phyloP scores from a whole-genome alignment of 2,888 invertebrate species.

The Pemphredon lugubris region DNA sequence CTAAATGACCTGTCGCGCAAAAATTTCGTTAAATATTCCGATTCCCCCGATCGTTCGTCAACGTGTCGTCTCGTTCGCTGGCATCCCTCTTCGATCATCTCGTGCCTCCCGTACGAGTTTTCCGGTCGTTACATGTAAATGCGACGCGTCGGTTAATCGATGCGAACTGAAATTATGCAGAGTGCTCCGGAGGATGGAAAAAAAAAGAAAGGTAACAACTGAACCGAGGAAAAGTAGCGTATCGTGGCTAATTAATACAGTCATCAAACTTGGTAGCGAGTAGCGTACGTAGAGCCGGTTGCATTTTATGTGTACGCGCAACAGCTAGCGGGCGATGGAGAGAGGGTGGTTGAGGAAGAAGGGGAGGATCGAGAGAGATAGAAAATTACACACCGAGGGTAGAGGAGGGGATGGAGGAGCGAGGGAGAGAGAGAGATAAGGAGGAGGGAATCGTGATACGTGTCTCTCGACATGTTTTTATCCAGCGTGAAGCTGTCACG shows the following conservation, averaged over 20 bases:
- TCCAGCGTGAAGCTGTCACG: slow-evolving; percentile 73
- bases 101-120: too few relatives aligned
- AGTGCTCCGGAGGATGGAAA: background rate
- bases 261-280: slow-evolving; percentile 37
- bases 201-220: slow-evolving; percentile 5
- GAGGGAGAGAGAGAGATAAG: slow-evolving; percentile 16
- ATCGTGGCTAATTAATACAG: slow-evolving; percentile 55
- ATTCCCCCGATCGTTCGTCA: too few relatives aligned
- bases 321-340: slow-evolving; percentile 7
- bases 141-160: background rate
- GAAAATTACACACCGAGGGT: background rate
- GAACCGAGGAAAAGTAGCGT: slow-evolving; percentile 29
- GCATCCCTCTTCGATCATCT: too few relatives aligned
- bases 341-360: slow-evolving; percentile 15
- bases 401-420: background rate
- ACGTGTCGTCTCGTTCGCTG: too few relatives aligned
- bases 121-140: slow-evolving; percentile 13
- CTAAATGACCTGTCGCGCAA: too few relatives aligned
- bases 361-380: slow-evolving; percentile 1
- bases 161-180: slow-evolving; percentile 20
- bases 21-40: too few relatives aligned
- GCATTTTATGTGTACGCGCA: slow-evolving; percentile 7
- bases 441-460: slow-evolving; percentile 52
- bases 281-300: too few relatives aligned
- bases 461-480: slow-evolving; percentile 70